Evolutionary conservation across 2,113 vertebrate species (phyloP), one percentile per base, ranked within the genome.

Genomic region (Takifugu bimaculatus): DNA sequence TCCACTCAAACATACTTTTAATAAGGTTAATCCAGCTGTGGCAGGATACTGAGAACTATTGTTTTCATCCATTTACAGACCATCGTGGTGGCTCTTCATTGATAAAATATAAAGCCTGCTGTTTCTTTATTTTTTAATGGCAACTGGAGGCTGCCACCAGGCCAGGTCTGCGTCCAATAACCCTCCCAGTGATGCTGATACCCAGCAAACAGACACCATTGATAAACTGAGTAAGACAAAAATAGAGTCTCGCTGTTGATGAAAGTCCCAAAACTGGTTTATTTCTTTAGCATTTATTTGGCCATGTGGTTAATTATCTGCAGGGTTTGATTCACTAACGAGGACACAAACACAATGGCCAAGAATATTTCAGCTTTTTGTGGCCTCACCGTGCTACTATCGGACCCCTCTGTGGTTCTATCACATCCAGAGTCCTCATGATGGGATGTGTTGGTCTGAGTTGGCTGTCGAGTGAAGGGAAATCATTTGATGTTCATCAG

Each of bases 1-100:
- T 74, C 57, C 52, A 54, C 72, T 62, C 54, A 56, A 54, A 73
- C 25, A 54, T 56, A 52, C 70, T 71, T 26, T 54, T 47, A 35
- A 67, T 67, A 74, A 75, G 68, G 72, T 51, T 85, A 75, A 78
- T 75, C 57, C 63, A 73, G 52, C 68, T 52, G 6, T 39, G 45
- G 62, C 27, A 47, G 55, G 68, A 63, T 42, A 11, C 2, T 25
- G 29, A 39, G 60, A 49, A 63, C 70, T 74, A 63, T 63, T 68
- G 49, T 67, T 49, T 50, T 69, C 13, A 42, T 56, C 65, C 5
- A 57, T 66, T 71, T 60, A 75, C 14, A 20, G 48, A n/a, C 57
- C 61, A 26, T 44, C 48, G 11, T 48, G 26, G 51, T 66, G 43
- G 57, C 45, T 58, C 57, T 29, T 53, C 42, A 60, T 32, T 55